Percentiles rank a stretch among this genome's conserved stretches.
These are phyloP conservation scores for Agrochola circellaris DNA, from an alignment of 2,888 invertebrate species.

Conservation along the genomic window DNA sequence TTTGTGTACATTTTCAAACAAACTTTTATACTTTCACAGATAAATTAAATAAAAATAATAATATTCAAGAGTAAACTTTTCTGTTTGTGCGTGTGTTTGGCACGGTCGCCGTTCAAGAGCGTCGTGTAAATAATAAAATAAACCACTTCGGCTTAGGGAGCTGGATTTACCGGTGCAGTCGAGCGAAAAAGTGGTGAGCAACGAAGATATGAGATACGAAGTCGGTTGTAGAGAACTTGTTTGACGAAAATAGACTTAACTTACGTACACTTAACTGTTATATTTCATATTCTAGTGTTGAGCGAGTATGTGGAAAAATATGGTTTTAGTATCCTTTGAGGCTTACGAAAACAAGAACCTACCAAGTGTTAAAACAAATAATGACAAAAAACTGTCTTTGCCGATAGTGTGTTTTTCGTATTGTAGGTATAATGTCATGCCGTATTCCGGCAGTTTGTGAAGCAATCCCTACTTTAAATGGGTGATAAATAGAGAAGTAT, in stretches of 20 bases:
- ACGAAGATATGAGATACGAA: constrained; percentile 22
- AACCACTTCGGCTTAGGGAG: constrained; percentile 74
- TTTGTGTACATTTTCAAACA: constrained; percentile 74
- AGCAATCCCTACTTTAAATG: background rate
- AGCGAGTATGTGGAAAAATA: constrained; percentile 1
- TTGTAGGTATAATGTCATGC: background rate
- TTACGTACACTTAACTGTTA: background rate
- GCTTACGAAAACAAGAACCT: constrained; percentile 30
- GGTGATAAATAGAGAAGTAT: background rate
- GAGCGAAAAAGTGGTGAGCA: constrained; percentile 67
- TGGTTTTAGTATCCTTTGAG: constrained; percentile 10
- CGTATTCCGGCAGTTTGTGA: background rate
- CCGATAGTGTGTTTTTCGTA: background rate
- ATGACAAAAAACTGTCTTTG: constrained; percentile 5
- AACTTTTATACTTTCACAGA: constrained; percentile 34
- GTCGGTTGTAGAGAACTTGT: constrained; percentile 11
- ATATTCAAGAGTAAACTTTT: constrained; percentile 34
- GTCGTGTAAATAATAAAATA: constrained; percentile 78
- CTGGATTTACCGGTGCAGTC: constrained; percentile 83
- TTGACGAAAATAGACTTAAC: constrained; percentile 25
- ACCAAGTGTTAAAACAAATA: constrained; percentile 39
- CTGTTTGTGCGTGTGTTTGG: constrained; percentile 59
- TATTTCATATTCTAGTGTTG: constrained; percentile 5
- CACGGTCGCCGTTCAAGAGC: constrained; percentile 64
- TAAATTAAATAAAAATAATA: constrained; percentile 17